Percentiles rank a stretch among this genome's conserved stretches.
These are phyloP conservation scores for Ennomos quercinarius DNA, from an alignment of 2,888 invertebrate species.

Conservation along the genomic window DNA sequence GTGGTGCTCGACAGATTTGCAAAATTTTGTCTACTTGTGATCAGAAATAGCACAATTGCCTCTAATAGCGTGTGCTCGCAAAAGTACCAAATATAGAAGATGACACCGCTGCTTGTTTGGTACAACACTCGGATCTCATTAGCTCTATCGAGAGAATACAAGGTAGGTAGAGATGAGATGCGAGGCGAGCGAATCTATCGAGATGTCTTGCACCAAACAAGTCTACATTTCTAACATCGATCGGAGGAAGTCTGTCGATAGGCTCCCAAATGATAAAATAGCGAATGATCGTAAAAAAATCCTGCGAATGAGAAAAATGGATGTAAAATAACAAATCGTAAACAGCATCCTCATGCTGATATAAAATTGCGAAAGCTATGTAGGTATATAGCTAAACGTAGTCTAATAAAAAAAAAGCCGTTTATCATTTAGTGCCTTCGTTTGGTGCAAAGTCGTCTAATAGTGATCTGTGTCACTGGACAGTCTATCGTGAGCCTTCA, in stretches of 20 bases:
- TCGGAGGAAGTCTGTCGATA: conserved; percentile 65
- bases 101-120: conserved; percentile 60
- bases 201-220: conserved; percentile 58
- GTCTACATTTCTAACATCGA: conserved; percentile 72
- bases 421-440: conserved; percentile 84
- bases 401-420: conserved; percentile 67
- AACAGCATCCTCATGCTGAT: conserved; percentile 70
- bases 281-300: conserved; percentile 64
- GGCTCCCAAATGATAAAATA: conserved; percentile 84
- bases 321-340: conserved; percentile 50
- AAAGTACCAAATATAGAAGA: conserved; percentile 52
- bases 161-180: conserved; percentile 28
- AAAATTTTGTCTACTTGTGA: conserved; percentile 78
- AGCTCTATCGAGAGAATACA: conserved; percentile 20
- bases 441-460: conserved; percentile 73
- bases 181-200: conserved; percentile 31
- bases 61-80: conserved; percentile 63
- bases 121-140: conserved; percentile 34
- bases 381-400: conserved; percentile 44
- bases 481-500: conserved; percentile 45
- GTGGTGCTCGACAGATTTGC: conserved; percentile 80
- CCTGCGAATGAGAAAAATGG: conserved; percentile 55
- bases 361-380: conserved; percentile 69
- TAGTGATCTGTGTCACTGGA: conserved; percentile 62
- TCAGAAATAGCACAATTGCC: conserved; percentile 65